Evolutionary conservation across 2,113 vertebrate species (phyloP).

Genomic region (Paratilapia polleni): DNA sequence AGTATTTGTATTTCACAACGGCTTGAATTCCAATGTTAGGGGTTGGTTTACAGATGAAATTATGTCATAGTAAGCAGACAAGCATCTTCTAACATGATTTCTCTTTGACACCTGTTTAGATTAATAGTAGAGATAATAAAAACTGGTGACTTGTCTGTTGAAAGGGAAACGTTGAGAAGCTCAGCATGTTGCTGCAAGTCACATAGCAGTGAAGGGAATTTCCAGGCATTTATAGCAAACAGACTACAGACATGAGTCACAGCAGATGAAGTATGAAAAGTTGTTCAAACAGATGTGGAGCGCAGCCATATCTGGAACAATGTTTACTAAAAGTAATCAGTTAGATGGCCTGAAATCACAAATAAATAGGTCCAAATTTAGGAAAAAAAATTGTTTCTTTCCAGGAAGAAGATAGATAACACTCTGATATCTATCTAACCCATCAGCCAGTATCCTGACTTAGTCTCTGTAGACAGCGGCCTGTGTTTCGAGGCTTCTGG

Average conservation of each 20-base stretch:
- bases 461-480: background rate
- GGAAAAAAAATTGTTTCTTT: background rate
- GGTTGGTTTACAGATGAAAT: slow-evolving; percentile 4
- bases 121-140: slow-evolving; percentile 6
- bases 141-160: slow-evolving; percentile 1
- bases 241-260: slow-evolving; percentile 71
- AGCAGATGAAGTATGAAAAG: slow-evolving; percentile 28
- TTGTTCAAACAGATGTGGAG: slow-evolving; percentile 53
- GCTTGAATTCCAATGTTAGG: background rate
- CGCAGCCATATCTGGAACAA: background rate
- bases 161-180: background rate
- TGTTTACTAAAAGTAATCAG: background rate
- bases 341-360: background rate
- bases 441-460: background rate
- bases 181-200: slow-evolving; percentile 58
- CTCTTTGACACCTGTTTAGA: slow-evolving; percentile 5
- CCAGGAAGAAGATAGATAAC: background rate
- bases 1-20: slow-evolving; percentile 56
- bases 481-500: background rate
- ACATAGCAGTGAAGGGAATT: slow-evolving; percentile 56
- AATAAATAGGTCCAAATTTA: background rate
- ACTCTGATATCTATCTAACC: background rate
- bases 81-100: background rate
- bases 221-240: slow-evolving; percentile 59
- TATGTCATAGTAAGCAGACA: background rate